Conservation (phyloP, 2,888 invertebrate genomes). For the Acleris laterana region DNA sequence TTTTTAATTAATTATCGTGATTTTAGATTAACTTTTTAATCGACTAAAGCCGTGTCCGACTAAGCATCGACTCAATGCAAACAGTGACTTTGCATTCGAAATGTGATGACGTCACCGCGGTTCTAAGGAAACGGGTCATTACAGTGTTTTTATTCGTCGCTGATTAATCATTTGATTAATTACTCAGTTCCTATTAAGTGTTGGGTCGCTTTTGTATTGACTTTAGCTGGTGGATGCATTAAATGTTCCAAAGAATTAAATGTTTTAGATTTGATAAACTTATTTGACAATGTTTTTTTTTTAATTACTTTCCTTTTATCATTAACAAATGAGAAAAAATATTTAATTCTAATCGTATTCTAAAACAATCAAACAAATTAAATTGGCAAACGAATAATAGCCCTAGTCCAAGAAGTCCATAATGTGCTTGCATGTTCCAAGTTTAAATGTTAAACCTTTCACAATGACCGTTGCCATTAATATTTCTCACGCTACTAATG, state of each 20-base stretch:
- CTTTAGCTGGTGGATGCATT: constrained; percentile 14
- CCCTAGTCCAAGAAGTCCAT: constrained; percentile 15
- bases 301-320: too few species aligned
- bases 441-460: constrained; percentile 25
- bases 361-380: neutral
- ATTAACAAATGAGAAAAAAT: too few species aligned
- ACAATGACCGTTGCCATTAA: constrained; percentile 33
- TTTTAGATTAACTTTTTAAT: constrained; percentile 22
- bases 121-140: constrained; percentile 82
- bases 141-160: constrained; percentile 83
- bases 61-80: constrained; percentile 55
- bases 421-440: constrained; percentile 24
- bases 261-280: neutral
- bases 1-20: constrained; percentile 9
- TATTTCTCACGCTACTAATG: constrained; percentile 37
- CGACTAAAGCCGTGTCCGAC: constrained; percentile 49
- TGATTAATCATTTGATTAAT: constrained; percentile 84
- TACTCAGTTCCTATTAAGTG: constrained; percentile 77
- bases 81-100: constrained; percentile 76
- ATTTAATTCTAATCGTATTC: too few species aligned
- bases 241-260: neutral
- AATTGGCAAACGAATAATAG: constrained; percentile 27
- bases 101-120: constrained; percentile 79
- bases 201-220: constrained; percentile 55
- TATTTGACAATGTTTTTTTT: too few species aligned